These are phyloP conservation scores for Fregata magnificens DNA, from an alignment of 2,113 vertebrate species.

Conservation along the genomic window DNA sequence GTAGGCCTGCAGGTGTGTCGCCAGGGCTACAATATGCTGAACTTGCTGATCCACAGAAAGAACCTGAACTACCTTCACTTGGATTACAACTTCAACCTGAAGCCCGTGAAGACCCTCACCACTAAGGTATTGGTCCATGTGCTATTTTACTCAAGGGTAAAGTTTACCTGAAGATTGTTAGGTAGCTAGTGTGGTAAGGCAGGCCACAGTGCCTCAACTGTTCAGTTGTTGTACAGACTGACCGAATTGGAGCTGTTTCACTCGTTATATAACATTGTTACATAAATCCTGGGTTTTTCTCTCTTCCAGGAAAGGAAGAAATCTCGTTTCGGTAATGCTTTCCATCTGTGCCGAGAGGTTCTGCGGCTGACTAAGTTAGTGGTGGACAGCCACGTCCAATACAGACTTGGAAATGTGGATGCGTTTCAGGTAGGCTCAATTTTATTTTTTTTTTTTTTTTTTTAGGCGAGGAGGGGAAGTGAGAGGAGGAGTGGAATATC, in stretches of 20 bases:
- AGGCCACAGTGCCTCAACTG: background rate
- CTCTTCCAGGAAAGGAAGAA: conserved; percentile 91
- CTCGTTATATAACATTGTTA: background rate
- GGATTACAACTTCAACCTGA: conserved; percentile 99
- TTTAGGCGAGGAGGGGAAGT: background rate
- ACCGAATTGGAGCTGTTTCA: background rate
- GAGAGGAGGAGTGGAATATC: background rate
- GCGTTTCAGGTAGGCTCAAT: conserved; percentile 87
- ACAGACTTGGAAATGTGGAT: conserved; percentile 96
- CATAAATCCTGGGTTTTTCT: background rate
- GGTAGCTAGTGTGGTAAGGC: background rate
- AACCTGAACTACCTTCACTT: conserved; percentile 98
- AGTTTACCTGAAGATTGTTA: background rate
- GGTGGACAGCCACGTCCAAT: conserved; percentile 98
- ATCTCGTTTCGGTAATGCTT: conserved; percentile 96
- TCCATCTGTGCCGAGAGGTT: conserved; percentile 96
- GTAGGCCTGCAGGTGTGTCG: conserved; percentile 97
- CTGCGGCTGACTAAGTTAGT: conserved; percentile 95
- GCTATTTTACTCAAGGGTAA: background rate
- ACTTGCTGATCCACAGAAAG: conserved; percentile 97
- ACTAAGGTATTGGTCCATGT: conserved; percentile 83
- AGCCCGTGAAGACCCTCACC: conserved; percentile 97
- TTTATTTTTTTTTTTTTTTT: background rate
- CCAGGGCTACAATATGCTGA: conserved; percentile 99
- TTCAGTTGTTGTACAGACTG: background rate